Conservation (phyloP, 2,888 invertebrate species). For the Idaea dimidiata region DNA sequence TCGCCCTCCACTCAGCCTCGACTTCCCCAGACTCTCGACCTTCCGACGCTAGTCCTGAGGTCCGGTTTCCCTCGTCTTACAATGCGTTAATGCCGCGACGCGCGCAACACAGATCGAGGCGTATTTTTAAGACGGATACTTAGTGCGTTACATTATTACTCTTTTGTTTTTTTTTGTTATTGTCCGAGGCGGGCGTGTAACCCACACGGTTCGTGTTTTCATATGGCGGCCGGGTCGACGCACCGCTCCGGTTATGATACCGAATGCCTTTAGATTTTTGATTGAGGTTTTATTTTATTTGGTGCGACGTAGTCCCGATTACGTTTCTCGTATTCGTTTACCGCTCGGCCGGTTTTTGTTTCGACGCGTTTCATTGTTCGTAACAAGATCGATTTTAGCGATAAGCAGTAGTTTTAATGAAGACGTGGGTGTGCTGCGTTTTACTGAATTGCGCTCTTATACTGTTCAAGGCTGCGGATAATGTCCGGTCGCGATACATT, state of each 20-base stretch:
- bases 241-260: slow-evolving; percentile 74
- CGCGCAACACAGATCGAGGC: slow-evolving; percentile 71
- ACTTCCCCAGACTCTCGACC: slow-evolving; percentile 47
- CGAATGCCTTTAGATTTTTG: slow-evolving; percentile 76
- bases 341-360: slow-evolving; percentile 73
- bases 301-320: slow-evolving; percentile 70
- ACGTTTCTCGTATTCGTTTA: slow-evolving; percentile 76
- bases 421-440: slow-evolving; percentile 69
- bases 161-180: slow-evolving; percentile 63
- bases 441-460: slow-evolving; percentile 44
- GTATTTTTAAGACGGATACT: slow-evolving; percentile 79
- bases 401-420: slow-evolving; percentile 71
- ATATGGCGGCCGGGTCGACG: slow-evolving; percentile 72
- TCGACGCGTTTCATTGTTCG: slow-evolving; percentile 75
- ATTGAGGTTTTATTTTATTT: slow-evolving; percentile 78
- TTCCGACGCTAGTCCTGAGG: slow-evolving; percentile 29
- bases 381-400: slow-evolving; percentile 76
- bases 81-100: slow-evolving; percentile 66
- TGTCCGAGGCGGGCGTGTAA: slow-evolving; percentile 59
- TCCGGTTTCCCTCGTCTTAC: slow-evolving; percentile 37
- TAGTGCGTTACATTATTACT: slow-evolving; percentile 78
- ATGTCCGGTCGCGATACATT: slow-evolving; percentile 10
- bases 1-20: slow-evolving; percentile 57
- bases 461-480: slow-evolving; percentile 30
- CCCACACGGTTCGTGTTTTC: slow-evolving; percentile 66